Base-by-base conservation (phyloP, 2,797 vertebrate species). In the Pipistrellus kuhlii region DNA sequence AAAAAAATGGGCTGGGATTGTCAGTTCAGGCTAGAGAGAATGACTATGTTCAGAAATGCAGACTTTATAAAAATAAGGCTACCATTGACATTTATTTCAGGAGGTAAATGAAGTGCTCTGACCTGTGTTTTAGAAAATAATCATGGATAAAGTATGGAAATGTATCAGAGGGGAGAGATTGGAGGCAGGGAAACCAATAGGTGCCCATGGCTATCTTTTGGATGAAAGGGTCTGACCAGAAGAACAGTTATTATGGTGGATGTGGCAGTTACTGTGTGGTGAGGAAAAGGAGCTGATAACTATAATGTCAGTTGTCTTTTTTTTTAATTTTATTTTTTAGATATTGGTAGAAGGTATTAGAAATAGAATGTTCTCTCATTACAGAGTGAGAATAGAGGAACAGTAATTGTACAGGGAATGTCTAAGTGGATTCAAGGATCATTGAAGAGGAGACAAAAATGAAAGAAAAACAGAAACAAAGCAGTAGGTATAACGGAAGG, bases 11-110 rank as follows among this genome's bases (percentile, higher is more conserved):
- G 8, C n/a, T 93, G 10, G 8, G 25, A 18, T 66, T 76, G n/a
- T 81, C 48, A 81, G 21, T 94, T 90, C 27, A 27, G 73, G 23
- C 17, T 57, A 4, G 21, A 94, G 59, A 93, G 30, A 87, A 53
- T 87, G 51, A 81, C 35, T 25, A 8, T 68, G 38, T 38, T 78
- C 25, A 90, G 44, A 91, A 87, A 69, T 84, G 20, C 23, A 9
- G 30, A 76, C 25, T 75, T 72, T 44, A 17, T 84, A 75, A 72
- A 91, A 88, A 64, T 83, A 76, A 76, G 38, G 46, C 3, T 51
- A 82, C 17, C 17, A n/a, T 30, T 73, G 48, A 69, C 51, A 30
- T 90, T 93, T 92, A 71, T 87, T 80, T 85, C 41, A 71, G n/a
- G 20, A 72, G 62, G n/a, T 32, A 11, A 57, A 38, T 80, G 71